Evolutionary conservation across 1,140 invertebrate genomes (phyloP), one percentile per base, ranked within the genome.

Genomic region (Cydia amplana): DNA sequence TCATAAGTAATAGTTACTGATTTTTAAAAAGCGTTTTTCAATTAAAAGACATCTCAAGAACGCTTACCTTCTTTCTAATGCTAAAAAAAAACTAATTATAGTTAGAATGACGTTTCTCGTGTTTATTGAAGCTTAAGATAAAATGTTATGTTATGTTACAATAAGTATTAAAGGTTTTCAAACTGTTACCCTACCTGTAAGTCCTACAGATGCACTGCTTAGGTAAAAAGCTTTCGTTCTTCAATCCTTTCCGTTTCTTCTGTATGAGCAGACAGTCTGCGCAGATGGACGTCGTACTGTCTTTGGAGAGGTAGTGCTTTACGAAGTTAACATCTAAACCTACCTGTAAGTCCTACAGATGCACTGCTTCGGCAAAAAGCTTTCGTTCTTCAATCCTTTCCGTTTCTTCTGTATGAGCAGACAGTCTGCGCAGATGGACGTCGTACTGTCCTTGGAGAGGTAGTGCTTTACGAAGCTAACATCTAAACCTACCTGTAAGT

Each of bases 401-500:
- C 80, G 76, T 75, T 79, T 85, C 78, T 77, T 83, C 16, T 67
- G 64, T 1, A 85, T 16, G 6, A 86, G 16, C 32, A 89, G 67
- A 32, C 87, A n/a, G n/a, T n/a, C n/a, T 0, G 85, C 86, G 28
- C 91, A 91, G 28, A 87, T 76, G 3, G 80, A 82, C 1, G 46
- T 0, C n/a, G 10, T 76, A 55, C 7, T 14, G 40, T 85, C 79
- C 12, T 83, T 85, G 5, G 93, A 85, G 36, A 96, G 81, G 75
- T 97, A 96, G 77, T 95, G 94, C 67, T 95, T 94, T 4, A 95
- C 94, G 85, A 96, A 96, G 77, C 95, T 95, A 25, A 25, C 25
- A 49, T 9, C 36, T 40, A 9, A 49, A 9, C 83, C n/a, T 75
- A 75, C 0, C 79, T 81, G 63, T 85, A 86, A 43, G 75, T 75